Base-by-base conservation (phyloP, 2,797 vertebrate species). In the Urophycis tenuis region DNA sequence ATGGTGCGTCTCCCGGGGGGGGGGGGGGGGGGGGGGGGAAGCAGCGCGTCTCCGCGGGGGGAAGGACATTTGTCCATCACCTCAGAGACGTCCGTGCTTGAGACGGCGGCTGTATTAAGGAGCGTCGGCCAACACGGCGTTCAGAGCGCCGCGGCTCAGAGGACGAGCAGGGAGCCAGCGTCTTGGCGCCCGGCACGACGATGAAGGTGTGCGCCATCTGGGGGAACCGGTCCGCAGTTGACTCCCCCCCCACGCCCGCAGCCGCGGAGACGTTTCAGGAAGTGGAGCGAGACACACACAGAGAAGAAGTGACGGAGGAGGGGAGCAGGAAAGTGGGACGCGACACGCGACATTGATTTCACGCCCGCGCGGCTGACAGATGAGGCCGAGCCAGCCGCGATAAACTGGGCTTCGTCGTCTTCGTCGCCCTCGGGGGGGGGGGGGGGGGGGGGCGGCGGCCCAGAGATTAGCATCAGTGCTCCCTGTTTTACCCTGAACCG, bases 151-250 rank as follows among this genome's bases (percentile, higher is more conserved):
- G 53, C 25, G 53, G 53, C 53, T n/a, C 29, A 3, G 15, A 70
- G 67, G 29, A 14, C 25, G 11, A n/a, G 11, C 31, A 31, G 67
- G 67, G 32, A 32, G 14, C 67, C 0, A 32, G n/a, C 25, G 14
- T 32, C 67, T 14, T 32, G 30, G 32, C 11, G 15, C 3, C 32
- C 10, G 1, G 14, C 11, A 11, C 5, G 3, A 32, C 19, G 4
- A 30, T 14, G 12, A 67, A 6, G 53, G 30, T 69, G 29, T 73
- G 14, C 84, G 14, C 84, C 81, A 82, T 87, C 84, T 86, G 83
- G 87, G n/a, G n/a, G n/a, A n/a, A 76, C 80, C 22, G 75, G 72
- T 25, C 75, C 79, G 73, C 19, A 79, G 75, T 75, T 82, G 60
- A 76, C 69, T n/a, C n/a, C n/a, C n/a, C n/a, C n/a, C n/a, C n/a